These are phyloP conservation scores for Paratilapia polleni DNA, from an alignment of 2,113 vertebrate species.

Conservation along the genomic window DNA sequence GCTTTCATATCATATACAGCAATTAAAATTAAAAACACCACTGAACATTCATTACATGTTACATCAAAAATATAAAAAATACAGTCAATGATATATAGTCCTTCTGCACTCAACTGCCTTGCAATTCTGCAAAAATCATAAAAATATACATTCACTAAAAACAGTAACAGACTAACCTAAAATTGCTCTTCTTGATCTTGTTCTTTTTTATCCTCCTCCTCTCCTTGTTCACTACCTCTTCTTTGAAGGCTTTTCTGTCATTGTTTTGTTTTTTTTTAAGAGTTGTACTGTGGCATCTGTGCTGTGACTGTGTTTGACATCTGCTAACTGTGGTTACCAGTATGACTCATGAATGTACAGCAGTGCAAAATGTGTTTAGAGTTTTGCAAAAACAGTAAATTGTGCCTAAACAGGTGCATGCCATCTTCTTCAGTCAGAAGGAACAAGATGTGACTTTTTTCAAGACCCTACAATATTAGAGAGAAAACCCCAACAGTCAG, in stretches of 20 bases:
- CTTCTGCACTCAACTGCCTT: not conserved
- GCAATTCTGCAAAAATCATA: not conserved
- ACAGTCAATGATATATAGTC: rapidly evolving
- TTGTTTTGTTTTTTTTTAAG: no score
- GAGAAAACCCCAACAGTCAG: no score
- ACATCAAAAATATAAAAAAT: not conserved
- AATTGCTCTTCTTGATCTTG: no score
- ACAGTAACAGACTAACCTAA: not conserved
- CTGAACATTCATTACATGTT: not conserved
- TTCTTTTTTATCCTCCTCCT: not conserved
- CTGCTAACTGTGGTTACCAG: not conserved
- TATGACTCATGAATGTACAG: not conserved
- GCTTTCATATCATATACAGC: not conserved
- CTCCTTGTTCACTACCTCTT: not conserved
- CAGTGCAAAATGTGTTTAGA: not conserved
- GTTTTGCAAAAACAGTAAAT: not conserved
- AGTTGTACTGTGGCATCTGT: not conserved
- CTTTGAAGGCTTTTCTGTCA: not conserved
- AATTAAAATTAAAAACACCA: no score
- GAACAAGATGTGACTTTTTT: no score
- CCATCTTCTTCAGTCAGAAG: no score
- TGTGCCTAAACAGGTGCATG: not conserved
- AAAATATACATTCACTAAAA: not conserved
- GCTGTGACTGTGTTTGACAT: not conserved
- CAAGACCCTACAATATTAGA: no score